These are phyloP conservation scores for Oligia fasciuncula DNA, from an alignment of 2,888 invertebrate species.

Conservation along the genomic window DNA sequence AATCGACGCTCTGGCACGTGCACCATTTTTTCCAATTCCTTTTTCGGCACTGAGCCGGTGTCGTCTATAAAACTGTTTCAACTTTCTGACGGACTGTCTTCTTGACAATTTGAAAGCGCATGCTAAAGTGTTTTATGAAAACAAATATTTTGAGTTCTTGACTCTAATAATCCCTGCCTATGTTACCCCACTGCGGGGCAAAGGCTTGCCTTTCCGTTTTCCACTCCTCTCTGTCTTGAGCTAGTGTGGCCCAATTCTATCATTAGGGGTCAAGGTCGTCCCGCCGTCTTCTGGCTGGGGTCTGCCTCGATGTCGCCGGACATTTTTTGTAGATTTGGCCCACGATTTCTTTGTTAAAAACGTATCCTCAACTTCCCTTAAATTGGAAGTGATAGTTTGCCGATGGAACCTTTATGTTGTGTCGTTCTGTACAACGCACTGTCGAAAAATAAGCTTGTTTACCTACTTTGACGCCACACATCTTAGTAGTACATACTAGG, in stretches of 20 bases:
- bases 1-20: neutral
- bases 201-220: too few relatives aligned
- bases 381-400: neutral
- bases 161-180: too few relatives aligned
- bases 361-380: neutral
- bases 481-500: neutral
- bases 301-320: too few relatives aligned
- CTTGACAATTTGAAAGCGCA: neutral
- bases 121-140: neutral
- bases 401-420: neutral
- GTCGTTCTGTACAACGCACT: neutral
- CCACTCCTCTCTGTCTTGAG: too few relatives aligned
- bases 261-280: too few relatives aligned
- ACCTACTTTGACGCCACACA: neutral
- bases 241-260: too few relatives aligned
- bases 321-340: too few relatives aligned
- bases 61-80: neutral
- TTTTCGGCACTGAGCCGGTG: too few relatives aligned
- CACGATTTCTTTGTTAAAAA: neutral
- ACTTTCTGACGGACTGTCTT: neutral
- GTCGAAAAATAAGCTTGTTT: neutral
- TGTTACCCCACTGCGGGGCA: too few relatives aligned
- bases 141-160: neutral
- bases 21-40: neutral
- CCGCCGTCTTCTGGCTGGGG: too few relatives aligned